phyloP scores from a whole-genome alignment of 1,140 invertebrate species.

The Pemphigus obesinymphae region DNA sequence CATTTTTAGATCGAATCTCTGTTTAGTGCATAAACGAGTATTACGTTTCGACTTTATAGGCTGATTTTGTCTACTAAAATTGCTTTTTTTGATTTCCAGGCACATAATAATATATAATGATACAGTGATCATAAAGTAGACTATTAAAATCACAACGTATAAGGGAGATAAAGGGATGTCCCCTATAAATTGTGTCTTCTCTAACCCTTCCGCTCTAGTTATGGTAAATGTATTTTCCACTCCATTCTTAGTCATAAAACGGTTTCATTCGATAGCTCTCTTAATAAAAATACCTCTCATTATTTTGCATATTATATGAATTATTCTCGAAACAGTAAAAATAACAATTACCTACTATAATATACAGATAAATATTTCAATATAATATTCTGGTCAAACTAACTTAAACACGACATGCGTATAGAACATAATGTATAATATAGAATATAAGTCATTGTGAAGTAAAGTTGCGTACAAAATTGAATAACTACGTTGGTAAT shows the following conservation, averaged over 20 bases:
- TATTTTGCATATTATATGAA: too few relatives aligned
- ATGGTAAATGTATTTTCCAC: background rate
- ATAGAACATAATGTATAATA: too few relatives aligned
- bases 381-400: too few relatives aligned
- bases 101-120: background rate
- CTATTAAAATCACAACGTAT: slow-evolving; percentile 3
- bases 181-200: background rate
- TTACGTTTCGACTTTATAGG: background rate
- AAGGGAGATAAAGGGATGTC: background rate
- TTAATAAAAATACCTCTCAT: too few relatives aligned
- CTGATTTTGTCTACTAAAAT: background rate
- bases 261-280: background rate
- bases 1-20: background rate
- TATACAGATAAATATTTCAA: too few relatives aligned
- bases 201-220: background rate
- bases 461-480: too few relatives aligned
- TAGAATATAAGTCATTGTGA: too few relatives aligned
- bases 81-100: slow-evolving; percentile 5
- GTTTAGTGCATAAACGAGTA: background rate
- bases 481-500: too few relatives aligned
- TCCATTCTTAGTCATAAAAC: background rate
- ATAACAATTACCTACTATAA: too few relatives aligned
- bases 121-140: background rate
- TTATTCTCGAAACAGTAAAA: too few relatives aligned
- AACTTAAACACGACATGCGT: too few relatives aligned